A percentile compares a stretch with the other conserved stretches of the same genome.
Evolutionary conservation across 2,113 vertebrate genomes (phyloP).

Genomic region (Anguilla japonica): DNA sequence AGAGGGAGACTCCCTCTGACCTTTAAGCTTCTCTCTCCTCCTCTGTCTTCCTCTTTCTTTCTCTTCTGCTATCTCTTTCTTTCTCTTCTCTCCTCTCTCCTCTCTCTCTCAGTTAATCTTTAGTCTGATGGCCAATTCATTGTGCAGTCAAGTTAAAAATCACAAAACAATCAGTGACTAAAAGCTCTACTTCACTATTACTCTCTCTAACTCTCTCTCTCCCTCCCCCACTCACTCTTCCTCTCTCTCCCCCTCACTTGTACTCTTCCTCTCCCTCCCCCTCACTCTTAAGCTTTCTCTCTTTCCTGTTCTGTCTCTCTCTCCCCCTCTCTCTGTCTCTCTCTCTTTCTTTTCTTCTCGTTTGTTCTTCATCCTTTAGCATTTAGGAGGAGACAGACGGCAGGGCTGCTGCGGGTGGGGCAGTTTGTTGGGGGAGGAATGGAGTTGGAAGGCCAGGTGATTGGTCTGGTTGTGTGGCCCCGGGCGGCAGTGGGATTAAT

Average conservation of each 20-base stretch:
- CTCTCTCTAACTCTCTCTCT: background rate
- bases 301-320: background rate
- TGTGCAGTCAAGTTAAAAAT: too few species aligned
- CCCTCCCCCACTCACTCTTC: constrained; percentile 36
- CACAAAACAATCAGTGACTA: too few species aligned
- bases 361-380: constrained; percentile 31
- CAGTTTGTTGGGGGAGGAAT: constrained; percentile 27
- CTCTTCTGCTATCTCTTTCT: background rate
- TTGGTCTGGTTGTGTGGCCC: constrained; percentile 54
- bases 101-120: constrained; percentile 36
- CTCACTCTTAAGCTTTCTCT: background rate
- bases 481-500: constrained; percentile 62
- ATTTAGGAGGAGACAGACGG: constrained; percentile 51
- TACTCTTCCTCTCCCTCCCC: background rate
- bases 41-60: background rate
- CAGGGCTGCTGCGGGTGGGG: too few species aligned
- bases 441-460: constrained; percentile 53
- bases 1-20: constrained; percentile 55
- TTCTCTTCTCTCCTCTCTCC: background rate
- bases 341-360: background rate
- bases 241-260: background rate
- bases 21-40: constrained; percentile 41
- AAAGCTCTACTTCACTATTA: background rate
- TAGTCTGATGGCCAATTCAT: constrained; percentile 31
- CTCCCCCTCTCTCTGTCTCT: background rate